Percentiles rank a stretch among this genome's conserved stretches.
Evolutionary conservation across 2,888 invertebrate genomes (phyloP).

Genomic region (Apamea epomidion): DNA sequence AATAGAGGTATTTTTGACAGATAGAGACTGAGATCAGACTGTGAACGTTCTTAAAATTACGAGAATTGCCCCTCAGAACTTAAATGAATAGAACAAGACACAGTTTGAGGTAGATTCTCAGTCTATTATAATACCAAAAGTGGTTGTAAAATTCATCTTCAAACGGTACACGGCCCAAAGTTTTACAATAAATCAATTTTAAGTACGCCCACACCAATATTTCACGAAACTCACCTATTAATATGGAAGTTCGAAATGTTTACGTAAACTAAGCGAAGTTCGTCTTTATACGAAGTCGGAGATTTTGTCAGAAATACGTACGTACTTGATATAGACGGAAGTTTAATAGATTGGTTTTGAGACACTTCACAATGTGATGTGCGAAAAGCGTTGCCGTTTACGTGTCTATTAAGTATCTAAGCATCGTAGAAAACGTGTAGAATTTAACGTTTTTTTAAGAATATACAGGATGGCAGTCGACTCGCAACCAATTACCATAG

Average conservation of each 20-base stretch:
- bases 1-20: no score
- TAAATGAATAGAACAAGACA: neutral
- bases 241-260: conserved; percentile 67
- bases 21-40: no score
- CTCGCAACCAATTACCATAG: no score
- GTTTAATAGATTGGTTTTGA: conserved; percentile 42
- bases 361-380: conserved; percentile 20
- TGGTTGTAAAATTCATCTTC: conserved; percentile 64
- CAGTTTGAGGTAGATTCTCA: conserved; percentile 4
- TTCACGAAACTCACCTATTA: conserved; percentile 71
- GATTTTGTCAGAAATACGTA: conserved; percentile 33
- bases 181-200: conserved; percentile 77
- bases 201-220: conserved; percentile 72
- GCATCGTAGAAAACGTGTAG: neutral
- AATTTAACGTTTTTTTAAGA: no score
- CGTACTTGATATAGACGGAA: conserved; percentile 21
- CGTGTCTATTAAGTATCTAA: neutral
- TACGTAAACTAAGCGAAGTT: conserved; percentile 62
- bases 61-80: neutral
- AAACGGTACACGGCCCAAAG: conserved; percentile 62
- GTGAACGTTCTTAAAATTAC: no score
- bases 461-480: no score
- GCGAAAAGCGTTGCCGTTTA: neutral
- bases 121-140: conserved; percentile 51
- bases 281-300: conserved; percentile 38